Conservation (phyloP, 1,140 invertebrate genomes). For the Hypothenemus hampei region DNA sequence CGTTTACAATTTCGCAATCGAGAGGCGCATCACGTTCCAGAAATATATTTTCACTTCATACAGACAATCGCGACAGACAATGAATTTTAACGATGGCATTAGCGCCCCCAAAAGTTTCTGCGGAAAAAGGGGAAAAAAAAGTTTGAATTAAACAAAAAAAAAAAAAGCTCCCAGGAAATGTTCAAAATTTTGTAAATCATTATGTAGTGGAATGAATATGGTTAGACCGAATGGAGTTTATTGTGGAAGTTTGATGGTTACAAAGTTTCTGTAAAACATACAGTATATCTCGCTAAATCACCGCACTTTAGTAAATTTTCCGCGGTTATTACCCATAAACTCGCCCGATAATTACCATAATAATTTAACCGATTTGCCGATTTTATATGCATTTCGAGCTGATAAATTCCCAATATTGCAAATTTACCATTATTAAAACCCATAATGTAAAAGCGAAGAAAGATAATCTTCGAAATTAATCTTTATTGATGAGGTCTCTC, state of each 20-base stretch:
- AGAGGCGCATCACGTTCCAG: constrained; percentile 36
- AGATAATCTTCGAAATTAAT: constrained; percentile 25
- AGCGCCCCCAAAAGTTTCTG: constrained; percentile 23
- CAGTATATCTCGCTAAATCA: constrained; percentile 7
- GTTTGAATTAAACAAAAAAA: background rate
- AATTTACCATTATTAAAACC: constrained; percentile 25
- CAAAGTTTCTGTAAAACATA: too few species aligned
- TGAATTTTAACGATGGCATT: constrained; percentile 41
- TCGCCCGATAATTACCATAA: constrained; percentile 20
- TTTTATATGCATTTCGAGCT: constrained; percentile 21
- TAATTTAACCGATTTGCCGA: constrained; percentile 22
- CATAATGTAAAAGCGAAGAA: constrained; percentile 18
- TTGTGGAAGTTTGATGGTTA: too few species aligned
- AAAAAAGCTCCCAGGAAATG: background rate
- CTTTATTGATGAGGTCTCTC: constrained; percentile 20
- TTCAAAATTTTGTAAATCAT: background rate
- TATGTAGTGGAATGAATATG: too few species aligned
- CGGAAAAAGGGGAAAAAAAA: constrained; percentile 15
- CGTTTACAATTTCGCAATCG: constrained; percentile 19
- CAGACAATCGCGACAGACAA: constrained; percentile 40
- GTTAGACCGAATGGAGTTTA: too few species aligned
- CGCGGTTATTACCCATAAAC: constrained; percentile 21
- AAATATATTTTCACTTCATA: constrained; percentile 44
- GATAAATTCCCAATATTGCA: constrained; percentile 23
- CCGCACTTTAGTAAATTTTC: constrained; percentile 13